These are phyloP conservation scores for Brotogeris chrysoptera DNA, from an alignment of 2,797 vertebrate species.

Conservation along the genomic window DNA sequence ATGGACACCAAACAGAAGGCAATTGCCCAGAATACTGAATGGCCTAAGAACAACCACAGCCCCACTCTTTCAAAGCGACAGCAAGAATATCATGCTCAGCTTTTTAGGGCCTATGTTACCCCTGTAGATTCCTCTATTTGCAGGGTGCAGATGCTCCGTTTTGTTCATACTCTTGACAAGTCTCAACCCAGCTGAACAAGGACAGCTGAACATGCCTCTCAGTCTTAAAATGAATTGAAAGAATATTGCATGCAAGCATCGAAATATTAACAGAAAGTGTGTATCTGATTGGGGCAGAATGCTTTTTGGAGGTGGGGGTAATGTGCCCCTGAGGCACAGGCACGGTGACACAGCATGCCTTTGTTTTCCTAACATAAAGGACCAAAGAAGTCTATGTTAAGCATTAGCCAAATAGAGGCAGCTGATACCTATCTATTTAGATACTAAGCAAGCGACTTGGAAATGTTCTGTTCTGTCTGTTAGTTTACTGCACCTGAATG, in stretches of 20 bases:
- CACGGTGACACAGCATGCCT: constrained; percentile 7
- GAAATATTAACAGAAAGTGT: constrained; percentile 6
- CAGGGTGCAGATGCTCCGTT: not conserved
- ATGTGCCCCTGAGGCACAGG: not conserved
- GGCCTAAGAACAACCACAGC: not conserved
- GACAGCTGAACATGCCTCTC: not conserved
- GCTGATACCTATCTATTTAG: not conserved
- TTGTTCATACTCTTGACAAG: not conserved
- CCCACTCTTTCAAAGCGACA: not conserved
- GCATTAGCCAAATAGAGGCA: constrained; percentile 7
- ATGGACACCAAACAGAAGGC: not conserved
- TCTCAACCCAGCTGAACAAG: not conserved
- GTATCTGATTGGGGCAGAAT: not conserved
- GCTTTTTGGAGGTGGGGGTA: not conserved
- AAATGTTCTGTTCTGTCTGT: not conserved
- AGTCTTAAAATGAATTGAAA: not conserved
- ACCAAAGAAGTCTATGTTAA: not conserved
- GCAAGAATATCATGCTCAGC: not conserved
- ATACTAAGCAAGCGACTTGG: not conserved
- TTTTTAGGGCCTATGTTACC: not conserved
- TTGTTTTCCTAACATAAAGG: constrained; percentile 1
- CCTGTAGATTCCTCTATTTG: not conserved
- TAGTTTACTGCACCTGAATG: not conserved
- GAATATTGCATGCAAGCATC: not conserved
- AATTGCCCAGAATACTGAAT: not conserved